Percentiles rank a stretch among this genome's conserved stretches.
Evolutionary conservation across 2,113 vertebrate species (phyloP).

Genomic region (Vanacampus margaritifer): DNA sequence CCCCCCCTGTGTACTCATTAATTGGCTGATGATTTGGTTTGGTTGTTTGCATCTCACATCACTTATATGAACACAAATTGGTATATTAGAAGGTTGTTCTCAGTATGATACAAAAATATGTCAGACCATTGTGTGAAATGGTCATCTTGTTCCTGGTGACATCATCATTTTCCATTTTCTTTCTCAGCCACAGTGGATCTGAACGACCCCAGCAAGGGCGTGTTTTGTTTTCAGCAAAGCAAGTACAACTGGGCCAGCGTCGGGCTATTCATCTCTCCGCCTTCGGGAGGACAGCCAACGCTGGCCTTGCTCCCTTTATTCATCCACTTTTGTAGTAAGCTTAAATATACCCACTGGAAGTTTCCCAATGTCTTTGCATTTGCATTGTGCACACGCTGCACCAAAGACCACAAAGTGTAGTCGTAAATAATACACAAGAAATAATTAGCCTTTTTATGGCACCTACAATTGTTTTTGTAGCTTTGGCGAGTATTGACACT

Average conservation of each 20-base stretch:
- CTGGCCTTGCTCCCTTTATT: conserved; percentile 41
- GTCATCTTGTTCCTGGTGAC: too few relatives aligned
- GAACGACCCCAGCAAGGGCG: background rate
- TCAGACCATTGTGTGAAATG: too few relatives aligned
- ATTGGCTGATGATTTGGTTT: conserved; percentile 41
- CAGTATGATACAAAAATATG: too few relatives aligned
- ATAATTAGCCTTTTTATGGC: conserved; percentile 7
- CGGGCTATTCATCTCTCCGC: background rate
- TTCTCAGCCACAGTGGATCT: background rate
- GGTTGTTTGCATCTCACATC: too few relatives aligned
- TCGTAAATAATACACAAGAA: conserved; percentile 21
- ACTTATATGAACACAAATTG: too few relatives aligned
- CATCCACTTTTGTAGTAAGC: conserved; percentile 32
- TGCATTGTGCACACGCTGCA: conserved; percentile 16
- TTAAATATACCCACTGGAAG: conserved; percentile 7
- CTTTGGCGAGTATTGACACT: conserved; percentile 5
- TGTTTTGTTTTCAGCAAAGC: background rate
- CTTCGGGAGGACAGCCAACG: background rate
- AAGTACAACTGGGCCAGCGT: background rate
- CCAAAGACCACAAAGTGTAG: background rate
- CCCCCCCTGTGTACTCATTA: conserved; percentile 48
- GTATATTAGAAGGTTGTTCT: too few relatives aligned
- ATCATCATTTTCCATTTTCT: background rate
- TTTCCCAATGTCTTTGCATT: conserved; percentile 23
- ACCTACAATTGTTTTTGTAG: conserved; percentile 7